Percentiles rank a stretch among this genome's conserved stretches.
These are phyloP conservation scores for Parnassius glacialis DNA, from an alignment of 2,888 invertebrate species.

Conservation along the genomic window DNA sequence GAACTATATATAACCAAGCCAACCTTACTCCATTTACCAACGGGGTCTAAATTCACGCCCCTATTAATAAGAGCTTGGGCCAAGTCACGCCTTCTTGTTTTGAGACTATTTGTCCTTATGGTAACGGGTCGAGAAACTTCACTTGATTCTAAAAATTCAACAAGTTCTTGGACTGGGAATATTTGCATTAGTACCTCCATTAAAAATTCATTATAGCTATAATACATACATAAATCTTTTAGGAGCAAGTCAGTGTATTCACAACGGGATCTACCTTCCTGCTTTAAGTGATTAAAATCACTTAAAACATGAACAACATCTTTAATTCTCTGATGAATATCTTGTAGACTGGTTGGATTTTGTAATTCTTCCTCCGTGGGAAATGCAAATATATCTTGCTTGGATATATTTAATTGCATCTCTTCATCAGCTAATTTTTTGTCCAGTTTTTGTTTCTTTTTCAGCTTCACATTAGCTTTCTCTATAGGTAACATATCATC, in stretches of 20 bases:
- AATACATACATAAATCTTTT: conserved; percentile 94
- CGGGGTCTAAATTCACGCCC: conserved; percentile 98
- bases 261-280: conserved; percentile 85
- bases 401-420: conserved; percentile 88
- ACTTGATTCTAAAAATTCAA: conserved; percentile 97
- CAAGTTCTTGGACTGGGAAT: conserved; percentile 91
- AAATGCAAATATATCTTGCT: conserved; percentile 88
- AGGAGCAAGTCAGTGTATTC: conserved; percentile 91
- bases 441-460: conserved; percentile 85
- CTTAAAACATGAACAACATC: conserved; percentile 90
- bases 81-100: conserved; percentile 93
- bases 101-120: conserved; percentile 96
- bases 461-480: conserved; percentile 88
- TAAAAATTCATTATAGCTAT: conserved; percentile 97
- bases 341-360: conserved; percentile 87
- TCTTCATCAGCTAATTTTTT: conserved; percentile 89
- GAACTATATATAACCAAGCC: conserved; percentile 98
- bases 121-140: conserved; percentile 97
- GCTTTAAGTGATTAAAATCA: conserved; percentile 87
- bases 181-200: conserved; percentile 96
- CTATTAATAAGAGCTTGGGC: conserved; percentile 97
- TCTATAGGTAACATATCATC: conserved; percentile 92
- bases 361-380: conserved; percentile 88
- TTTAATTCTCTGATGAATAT: conserved; percentile 93
- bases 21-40: conserved; percentile 99